Conservation (phyloP, 2,888 invertebrate genomes). For the Tetragonula carbonaria region DNA sequence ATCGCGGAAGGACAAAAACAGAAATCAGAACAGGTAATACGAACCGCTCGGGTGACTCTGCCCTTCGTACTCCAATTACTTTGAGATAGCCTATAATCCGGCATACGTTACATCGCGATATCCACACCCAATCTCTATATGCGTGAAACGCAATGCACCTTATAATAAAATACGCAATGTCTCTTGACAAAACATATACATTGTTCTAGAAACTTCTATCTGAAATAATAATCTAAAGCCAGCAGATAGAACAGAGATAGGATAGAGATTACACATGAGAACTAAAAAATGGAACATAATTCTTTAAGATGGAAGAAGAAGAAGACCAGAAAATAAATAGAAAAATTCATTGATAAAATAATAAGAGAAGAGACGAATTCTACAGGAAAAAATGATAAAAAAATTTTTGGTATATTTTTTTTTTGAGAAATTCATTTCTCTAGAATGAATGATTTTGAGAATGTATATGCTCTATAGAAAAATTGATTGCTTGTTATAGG, state of each 20-base stretch:
- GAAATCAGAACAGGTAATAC: constrained; percentile 53
- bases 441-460: no score
- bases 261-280: neutral
- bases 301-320: neutral
- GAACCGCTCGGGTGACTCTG: constrained; percentile 67
- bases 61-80: constrained; percentile 76
- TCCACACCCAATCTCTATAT: constrained; percentile 66
- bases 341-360: neutral
- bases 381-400: no score
- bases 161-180: constrained; percentile 10
- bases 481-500: no score
- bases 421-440: no score
- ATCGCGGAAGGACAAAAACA: constrained; percentile 44
- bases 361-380: neutral
- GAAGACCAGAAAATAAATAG: neutral
- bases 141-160: constrained; percentile 56
- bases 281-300: neutral
- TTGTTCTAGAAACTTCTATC: neutral
- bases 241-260: neutral
- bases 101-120: constrained; percentile 64
- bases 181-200: neutral
- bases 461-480: no score
- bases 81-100: constrained; percentile 56
- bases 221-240: neutral
- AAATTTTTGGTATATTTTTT: no score